Base-by-base conservation (phyloP, 2,797 vertebrate genomes). In the Nyctibius grandis region DNA sequence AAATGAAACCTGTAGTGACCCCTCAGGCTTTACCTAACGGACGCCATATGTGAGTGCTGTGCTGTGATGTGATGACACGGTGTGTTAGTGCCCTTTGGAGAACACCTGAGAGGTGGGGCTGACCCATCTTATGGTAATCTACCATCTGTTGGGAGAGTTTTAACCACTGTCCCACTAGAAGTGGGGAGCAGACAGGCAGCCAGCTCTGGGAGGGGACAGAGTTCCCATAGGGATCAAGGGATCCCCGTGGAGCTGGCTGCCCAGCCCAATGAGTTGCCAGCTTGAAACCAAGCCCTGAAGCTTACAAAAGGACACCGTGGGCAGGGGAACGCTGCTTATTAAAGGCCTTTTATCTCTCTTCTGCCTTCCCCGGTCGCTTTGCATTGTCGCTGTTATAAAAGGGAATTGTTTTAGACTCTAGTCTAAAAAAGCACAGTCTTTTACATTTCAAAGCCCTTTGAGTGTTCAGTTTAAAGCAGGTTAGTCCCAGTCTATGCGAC, bases 401-500 rank as follows among this genome's bases (percentile, higher is more conserved):
- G 67, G 61, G 57, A 86, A 68, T 87, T 95, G 53, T 85, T 96
- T 95, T 70, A 93, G 85, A 53, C 70, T 85, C 54, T 57, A 82
- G 31, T 76, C 57, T 79, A 17, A 87, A 93, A 90, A 91, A 72
- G 21, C 56, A 76, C 2, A 38, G 28, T 88, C 29, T 95, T 90
- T 91, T 94, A 60, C 89, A 95, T 91, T 95, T 96, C 96, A 97
- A 95, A 95, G 94, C 17, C 57, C 38, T 72, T 53, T 81, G 61
- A 31, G 36, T 89, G 45, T 94, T 93, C 88, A 57, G 21, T 83
- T 83, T 85, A 91, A 88, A 95, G 90, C 65, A 84, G 60, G 76
- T 90, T 93, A 61, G 61, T 78, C 53, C 36, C 44, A 69, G 44
- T 42, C 60, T 88, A 50, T 68, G 45, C 6, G 76, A 75, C 57